Evolutionary conservation across 2,888 invertebrate genomes (phyloP), one percentile per base, ranked within the genome.

Genomic region (Papilio protenor): DNA sequence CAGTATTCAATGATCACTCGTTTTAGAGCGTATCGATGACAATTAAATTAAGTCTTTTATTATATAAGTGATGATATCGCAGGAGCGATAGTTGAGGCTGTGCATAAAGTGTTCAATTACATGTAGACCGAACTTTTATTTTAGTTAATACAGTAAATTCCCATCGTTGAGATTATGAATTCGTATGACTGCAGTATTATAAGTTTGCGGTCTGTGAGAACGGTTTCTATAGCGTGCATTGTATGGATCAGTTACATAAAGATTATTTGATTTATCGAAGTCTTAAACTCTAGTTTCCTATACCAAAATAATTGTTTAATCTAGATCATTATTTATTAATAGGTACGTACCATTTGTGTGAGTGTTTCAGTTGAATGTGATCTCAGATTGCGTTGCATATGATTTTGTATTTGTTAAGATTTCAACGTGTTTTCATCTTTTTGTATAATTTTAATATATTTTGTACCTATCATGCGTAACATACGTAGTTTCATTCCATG

Each of bases 51-150:
- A 92, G 91, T 89, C 81, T 90, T 88, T 89, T 88, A 78, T 55
- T 78, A 75, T 75, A 84, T 92, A 92, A 91, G 90, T 91, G 86
- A 93, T 87, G 90, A 90, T 90, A 86, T 91, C 91, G 91, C 89
- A 78, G 73, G 81, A 83, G 89, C 91, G 93, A 90, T 87, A 83
- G 89, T 92, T 89, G 89, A 94, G 94, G 94, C 94, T 94, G 94
- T 94, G 94, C 92, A 92, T 92, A 92, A 93, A 92, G 94, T 94
- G 94, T 94, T 94, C 94, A 94, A 92, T 94, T 90, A 90, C 88
- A 87, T 90, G 86, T 90, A 89, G 87, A 88, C 87, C 88, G 89
- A 87, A 88, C 84, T 81, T 84, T 86, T 85, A 84, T 77, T 87
- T 88, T 91, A 92, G 90, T 84, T 66, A 87, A 83, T 92, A 91